Evolutionary conservation across 2,797 vertebrate species (phyloP).

Genomic region (Dryobates pubescens): DNA sequence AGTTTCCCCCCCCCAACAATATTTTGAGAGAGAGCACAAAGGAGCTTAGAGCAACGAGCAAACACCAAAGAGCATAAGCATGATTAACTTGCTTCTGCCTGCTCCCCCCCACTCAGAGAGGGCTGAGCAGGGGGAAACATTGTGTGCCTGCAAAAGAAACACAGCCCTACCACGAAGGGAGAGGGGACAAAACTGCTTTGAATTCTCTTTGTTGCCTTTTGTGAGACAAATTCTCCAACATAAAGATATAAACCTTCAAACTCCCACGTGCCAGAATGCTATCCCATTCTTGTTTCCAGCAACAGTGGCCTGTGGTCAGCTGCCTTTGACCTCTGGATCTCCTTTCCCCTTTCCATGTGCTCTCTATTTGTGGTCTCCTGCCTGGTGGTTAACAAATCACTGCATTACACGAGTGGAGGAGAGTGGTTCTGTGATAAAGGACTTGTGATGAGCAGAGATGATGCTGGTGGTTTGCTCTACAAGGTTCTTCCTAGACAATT

Average conservation of each 20-base stretch:
- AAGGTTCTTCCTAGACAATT: neutral
- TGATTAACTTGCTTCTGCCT: slow-evolving; percentile 36
- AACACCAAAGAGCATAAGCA: slow-evolving; percentile 32
- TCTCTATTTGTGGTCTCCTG: neutral
- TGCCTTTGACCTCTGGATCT: neutral
- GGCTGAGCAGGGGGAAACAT: neutral
- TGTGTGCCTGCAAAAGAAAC: slow-evolving; percentile 29
- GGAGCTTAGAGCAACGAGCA: slow-evolving; percentile 38
- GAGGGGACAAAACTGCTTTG: neutral
- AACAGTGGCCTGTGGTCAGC: neutral
- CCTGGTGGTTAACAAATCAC: neutral
- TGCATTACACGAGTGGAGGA: neutral
- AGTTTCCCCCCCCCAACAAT: slow-evolving; percentile 43
- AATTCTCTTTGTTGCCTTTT: slow-evolving; percentile 11
- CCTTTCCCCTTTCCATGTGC: neutral
- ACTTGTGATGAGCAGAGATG: neutral
- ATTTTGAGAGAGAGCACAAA: slow-evolving; percentile 44
- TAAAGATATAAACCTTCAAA: neutral
- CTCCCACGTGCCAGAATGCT: fast-evolving
- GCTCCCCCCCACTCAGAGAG: neutral
- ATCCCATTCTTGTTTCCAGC: neutral
- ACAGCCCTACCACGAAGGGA: neutral
- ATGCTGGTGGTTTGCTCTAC: neutral
- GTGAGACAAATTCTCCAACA: neutral
- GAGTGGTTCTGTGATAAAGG: neutral